Conservation (phyloP, 2,113 vertebrate species). For the Pygoscelis antarcticus region DNA sequence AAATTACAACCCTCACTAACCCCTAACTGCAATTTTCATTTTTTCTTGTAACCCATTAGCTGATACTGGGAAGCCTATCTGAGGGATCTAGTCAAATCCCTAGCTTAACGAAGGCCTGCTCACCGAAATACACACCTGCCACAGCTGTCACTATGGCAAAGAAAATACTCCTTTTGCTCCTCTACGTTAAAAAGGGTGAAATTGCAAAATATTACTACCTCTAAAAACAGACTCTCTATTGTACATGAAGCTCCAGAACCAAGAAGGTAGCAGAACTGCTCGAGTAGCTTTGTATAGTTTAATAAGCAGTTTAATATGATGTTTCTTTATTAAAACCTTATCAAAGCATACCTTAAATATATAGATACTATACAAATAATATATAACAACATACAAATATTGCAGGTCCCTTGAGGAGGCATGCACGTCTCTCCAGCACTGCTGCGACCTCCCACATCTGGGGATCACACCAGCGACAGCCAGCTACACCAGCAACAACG, state of each 20-base stretch:
- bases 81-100: neutral
- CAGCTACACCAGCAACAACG: neutral
- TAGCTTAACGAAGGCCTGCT: neutral
- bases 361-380: neutral
- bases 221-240: neutral
- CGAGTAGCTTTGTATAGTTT: neutral
- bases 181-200: neutral
- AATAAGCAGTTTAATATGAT: neutral
- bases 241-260: neutral
- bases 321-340: neutral
- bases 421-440: neutral
- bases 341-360: neutral
- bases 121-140: neutral
- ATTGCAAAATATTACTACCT: neutral
- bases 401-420: neutral
- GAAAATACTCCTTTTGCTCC: neutral
- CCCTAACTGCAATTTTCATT: neutral
- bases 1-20: neutral
- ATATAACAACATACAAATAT: neutral
- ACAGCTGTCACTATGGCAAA: neutral
- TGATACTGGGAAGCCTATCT: neutral
- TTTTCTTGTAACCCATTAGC: neutral
- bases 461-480: rapidly evolving
- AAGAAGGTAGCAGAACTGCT: neutral
- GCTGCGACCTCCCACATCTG: neutral